A percentile compares a stretch with the other conserved stretches of the same genome.
Evolutionary conservation across 2,888 invertebrate genomes (phyloP).

Genomic region (Nomada goodeniana): DNA sequence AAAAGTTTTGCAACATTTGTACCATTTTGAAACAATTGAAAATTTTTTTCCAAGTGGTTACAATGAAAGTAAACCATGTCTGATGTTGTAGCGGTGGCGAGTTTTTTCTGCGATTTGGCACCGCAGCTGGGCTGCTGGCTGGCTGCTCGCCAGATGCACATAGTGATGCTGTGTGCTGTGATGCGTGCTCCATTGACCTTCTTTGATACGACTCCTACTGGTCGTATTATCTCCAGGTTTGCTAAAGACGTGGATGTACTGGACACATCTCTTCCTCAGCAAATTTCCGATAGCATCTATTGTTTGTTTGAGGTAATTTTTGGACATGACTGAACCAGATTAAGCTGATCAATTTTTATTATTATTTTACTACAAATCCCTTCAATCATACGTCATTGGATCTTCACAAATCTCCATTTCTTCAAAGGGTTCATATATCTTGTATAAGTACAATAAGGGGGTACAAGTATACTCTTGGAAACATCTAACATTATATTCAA

Average conservation of each 20-base stretch:
- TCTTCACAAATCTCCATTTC: conserved; percentile 40
- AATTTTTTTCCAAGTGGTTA: conserved; percentile 50
- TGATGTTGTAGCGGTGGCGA: conserved; percentile 89
- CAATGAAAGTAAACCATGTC: conserved; percentile 78
- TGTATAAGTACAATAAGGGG: conserved; percentile 20
- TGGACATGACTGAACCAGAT: conserved; percentile 56
- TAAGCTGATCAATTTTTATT: conserved; percentile 50
- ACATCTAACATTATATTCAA: conserved; percentile 12
- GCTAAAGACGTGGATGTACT: conserved; percentile 91
- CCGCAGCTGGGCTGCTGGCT: conserved; percentile 89
- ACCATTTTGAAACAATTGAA: conserved; percentile 42
- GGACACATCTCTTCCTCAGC: conserved; percentile 89
- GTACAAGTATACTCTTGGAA: conserved; percentile 18
- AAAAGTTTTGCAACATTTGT: conserved; percentile 24
- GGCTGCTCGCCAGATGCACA: conserved; percentile 87
- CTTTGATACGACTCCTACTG: conserved; percentile 85
- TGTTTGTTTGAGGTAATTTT: conserved; percentile 90
- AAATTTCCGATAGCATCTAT: conserved; percentile 89
- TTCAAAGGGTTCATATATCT: conserved; percentile 37
- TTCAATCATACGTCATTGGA: conserved; percentile 43
- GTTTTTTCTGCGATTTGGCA: conserved; percentile 89
- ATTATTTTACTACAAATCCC: conserved; percentile 53
- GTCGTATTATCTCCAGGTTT: conserved; percentile 87
- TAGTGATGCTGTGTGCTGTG: conserved; percentile 83
- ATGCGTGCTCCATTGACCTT: conserved; percentile 85